phyloP scores from a whole-genome alignment of 2,888 invertebrate species.

The Caenorhabditis imperialis region DNA sequence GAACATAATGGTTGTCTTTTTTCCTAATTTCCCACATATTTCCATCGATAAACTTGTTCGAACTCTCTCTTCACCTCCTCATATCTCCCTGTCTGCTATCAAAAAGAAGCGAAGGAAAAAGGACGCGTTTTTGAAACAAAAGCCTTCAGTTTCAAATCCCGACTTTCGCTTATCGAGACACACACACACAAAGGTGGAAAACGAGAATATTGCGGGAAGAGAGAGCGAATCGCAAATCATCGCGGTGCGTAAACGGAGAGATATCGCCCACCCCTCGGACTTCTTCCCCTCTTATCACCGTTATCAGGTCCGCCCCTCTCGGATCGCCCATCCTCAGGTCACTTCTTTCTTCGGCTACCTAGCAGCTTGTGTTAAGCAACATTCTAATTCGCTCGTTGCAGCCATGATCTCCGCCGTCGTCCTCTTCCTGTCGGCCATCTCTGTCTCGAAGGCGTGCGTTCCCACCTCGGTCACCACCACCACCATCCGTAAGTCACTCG shows the following conservation, averaged over 20 bases:
- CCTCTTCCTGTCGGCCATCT: slow-evolving; percentile 34
- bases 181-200: slow-evolving; percentile 48
- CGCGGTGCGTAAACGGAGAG: slow-evolving; percentile 12
- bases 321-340: background rate
- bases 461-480: slow-evolving; percentile 46
- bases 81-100: too few relatives aligned
- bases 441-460: slow-evolving; percentile 45
- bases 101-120: too few relatives aligned
- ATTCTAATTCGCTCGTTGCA: background rate
- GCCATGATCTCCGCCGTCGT: slow-evolving; percentile 42
- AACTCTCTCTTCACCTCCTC: too few relatives aligned
- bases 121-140: slow-evolving; percentile 52
- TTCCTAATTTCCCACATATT: too few relatives aligned
- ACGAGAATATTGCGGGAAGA: slow-evolving; percentile 27
- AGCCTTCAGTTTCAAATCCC: slow-evolving; percentile 43
- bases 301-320: slow-evolving; percentile 24
- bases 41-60: too few relatives aligned
- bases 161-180: slow-evolving; percentile 47
- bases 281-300: slow-evolving; percentile 24
- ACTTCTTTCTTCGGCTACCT: slow-evolving; percentile 34
- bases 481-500: slow-evolving; percentile 22
- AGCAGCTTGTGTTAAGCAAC: slow-evolving; percentile 30
- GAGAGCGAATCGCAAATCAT: slow-evolving; percentile 19
- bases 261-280: slow-evolving; percentile 8
- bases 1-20: too few relatives aligned